A percentile compares a stretch with the other conserved stretches of the same genome.
These are phyloP conservation scores for Macrophya alboannulata DNA, from an alignment of 2,888 invertebrate genomes.

Conservation along the genomic window DNA sequence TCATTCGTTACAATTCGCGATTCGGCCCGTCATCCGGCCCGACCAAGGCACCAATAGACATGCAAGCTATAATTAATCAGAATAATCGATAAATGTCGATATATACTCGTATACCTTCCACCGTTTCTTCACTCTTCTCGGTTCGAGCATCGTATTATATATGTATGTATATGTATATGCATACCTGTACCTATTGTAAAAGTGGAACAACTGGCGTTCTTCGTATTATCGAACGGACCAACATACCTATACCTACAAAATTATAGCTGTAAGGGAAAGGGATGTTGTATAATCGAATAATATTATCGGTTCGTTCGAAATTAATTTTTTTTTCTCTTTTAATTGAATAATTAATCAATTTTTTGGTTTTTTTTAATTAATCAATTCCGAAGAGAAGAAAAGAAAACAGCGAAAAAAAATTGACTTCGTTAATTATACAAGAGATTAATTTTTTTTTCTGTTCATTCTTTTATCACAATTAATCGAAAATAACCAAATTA, in stretches of 20 bases:
- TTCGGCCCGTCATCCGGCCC: conserved; percentile 15
- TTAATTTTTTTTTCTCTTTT: background rate
- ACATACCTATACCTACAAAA: background rate
- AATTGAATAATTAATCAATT: background rate
- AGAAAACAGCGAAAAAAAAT: background rate
- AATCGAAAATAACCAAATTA: background rate
- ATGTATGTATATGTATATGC: background rate
- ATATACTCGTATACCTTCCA: background rate
- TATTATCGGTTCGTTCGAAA: background rate
- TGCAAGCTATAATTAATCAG: conserved; percentile 51
- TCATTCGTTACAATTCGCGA: conserved; percentile 42
- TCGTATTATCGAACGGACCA: conserved; percentile 7
- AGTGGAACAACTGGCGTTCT: conserved; percentile 4
- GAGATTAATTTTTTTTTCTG: background rate
- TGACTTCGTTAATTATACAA: background rate
- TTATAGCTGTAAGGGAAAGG: background rate
- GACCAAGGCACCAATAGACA: conserved; percentile 30
- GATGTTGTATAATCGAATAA: background rate
- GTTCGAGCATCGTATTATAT: background rate
- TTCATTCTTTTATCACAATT: background rate
- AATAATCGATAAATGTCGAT: conserved; percentile 46
- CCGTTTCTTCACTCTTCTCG: background rate
- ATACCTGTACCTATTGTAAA: background rate
- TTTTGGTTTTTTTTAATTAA: background rate
- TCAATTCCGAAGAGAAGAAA: background rate